Percentiles rank a stretch among this genome's conserved stretches.
Conservation (phyloP, 2,797 vertebrate genomes). For the Acanthis flammea region DNA sequence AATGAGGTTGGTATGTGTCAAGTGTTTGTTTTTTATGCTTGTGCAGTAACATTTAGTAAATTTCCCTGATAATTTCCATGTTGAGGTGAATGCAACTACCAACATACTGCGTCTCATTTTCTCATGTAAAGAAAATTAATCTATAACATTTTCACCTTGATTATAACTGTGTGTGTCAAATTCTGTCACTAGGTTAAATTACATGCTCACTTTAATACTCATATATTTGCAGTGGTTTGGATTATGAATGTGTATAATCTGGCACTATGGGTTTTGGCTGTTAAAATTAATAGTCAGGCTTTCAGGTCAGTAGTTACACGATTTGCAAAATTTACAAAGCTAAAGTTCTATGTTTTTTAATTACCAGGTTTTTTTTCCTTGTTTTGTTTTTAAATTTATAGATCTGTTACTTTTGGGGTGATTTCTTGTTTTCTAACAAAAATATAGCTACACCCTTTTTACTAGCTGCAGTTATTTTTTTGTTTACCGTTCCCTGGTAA, state of each 20-base stretch:
- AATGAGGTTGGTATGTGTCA: not conserved
- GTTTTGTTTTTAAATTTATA: not conserved
- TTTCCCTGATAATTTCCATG: not conserved
- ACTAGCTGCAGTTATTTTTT: not conserved
- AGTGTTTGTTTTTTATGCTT: not conserved
- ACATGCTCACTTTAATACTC: not conserved
- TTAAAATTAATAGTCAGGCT: not conserved
- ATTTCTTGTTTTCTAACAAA: not conserved
- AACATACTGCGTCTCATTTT: not conserved
- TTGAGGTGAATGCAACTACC: not conserved
- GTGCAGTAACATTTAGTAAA: not conserved
- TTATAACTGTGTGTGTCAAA: not conserved
- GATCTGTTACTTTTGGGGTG: not conserved
- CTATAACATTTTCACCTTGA: fast-evolving
- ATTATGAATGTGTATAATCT: not conserved
- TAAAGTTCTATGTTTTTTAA: not conserved
- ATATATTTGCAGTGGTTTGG: not conserved
- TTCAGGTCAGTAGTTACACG: not conserved
- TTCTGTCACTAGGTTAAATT: not conserved
- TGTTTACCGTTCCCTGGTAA: not conserved
- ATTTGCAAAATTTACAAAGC: not conserved
- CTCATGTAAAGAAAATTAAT: not conserved
- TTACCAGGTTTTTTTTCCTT: not conserved
- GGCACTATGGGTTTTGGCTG: not conserved
- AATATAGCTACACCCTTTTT: not conserved